Conservation (phyloP, 2,113 vertebrate genomes). For the Platysteira castanea region DNA sequence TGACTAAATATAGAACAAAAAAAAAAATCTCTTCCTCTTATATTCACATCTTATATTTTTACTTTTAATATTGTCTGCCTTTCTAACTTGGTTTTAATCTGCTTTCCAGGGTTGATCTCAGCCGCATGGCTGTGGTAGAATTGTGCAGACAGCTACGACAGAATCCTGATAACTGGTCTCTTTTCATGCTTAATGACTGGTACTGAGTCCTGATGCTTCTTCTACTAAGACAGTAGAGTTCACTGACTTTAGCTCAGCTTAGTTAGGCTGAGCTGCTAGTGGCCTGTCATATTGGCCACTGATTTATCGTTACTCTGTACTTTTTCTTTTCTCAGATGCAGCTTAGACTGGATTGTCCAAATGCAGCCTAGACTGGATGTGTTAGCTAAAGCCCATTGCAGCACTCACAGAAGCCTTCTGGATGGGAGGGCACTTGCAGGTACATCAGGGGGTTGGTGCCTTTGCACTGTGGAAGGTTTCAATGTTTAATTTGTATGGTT, state of each 20-base stretch:
- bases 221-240: not conserved
- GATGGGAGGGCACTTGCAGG: not conserved
- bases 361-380: not conserved
- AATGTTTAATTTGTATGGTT: not conserved
- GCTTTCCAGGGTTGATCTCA: not conserved
- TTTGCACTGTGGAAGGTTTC: not conserved
- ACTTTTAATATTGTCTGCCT: not conserved
- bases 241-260: not conserved
- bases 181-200: not conserved
- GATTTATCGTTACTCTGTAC: not conserved
- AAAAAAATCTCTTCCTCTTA: not conserved
- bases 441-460: not conserved
- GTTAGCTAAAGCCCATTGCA: not conserved
- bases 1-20: not conserved
- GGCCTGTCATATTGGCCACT: not conserved
- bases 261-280: not conserved
- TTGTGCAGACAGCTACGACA: not conserved
- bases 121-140: not conserved
- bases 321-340: not conserved
- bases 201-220: not conserved
- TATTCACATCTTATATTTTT: not conserved
- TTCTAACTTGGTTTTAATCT: not conserved
- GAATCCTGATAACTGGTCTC: not conserved
- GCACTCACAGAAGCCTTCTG: not conserved
- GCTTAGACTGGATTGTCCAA: not conserved